Conservation (phyloP, 2,113 vertebrate genomes). For the Cephalopterus ornatus region DNA sequence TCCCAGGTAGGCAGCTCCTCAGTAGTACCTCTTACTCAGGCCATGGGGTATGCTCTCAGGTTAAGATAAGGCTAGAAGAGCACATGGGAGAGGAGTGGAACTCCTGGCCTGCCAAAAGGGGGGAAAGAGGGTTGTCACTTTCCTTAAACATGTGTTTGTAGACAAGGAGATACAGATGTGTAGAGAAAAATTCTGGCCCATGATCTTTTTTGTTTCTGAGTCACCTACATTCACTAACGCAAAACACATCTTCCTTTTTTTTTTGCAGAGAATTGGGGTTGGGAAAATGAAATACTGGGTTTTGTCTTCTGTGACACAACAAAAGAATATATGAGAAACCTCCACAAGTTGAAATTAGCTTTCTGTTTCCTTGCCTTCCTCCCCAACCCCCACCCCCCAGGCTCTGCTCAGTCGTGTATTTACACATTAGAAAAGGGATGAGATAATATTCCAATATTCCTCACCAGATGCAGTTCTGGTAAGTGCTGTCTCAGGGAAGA, state of each 20-base stretch:
- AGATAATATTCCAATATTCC: not conserved
- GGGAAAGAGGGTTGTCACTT: not conserved
- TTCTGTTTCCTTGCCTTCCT: not conserved
- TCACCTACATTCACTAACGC: not conserved
- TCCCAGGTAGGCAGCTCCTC: not conserved
- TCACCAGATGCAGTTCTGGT: not conserved
- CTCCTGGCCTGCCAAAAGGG: not conserved
- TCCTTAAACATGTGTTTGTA: not conserved
- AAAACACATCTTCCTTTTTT: not conserved
- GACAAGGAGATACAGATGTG: not conserved
- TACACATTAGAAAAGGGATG: not conserved
- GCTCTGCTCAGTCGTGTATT: not conserved
- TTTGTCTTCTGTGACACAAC: not conserved
- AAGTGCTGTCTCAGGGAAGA: not conserved
- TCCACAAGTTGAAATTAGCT: not conserved
- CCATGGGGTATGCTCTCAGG: not conserved
- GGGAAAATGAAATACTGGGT: not conserved
- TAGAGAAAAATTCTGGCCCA: not conserved
- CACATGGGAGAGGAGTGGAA: not conserved
- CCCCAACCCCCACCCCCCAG: accelerated
- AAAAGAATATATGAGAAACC: not conserved
- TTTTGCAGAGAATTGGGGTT: not conserved
- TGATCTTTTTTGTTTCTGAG: not conserved
- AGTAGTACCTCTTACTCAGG: not conserved
- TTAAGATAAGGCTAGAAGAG: not conserved